Evolutionary conservation across 2,797 vertebrate genomes (phyloP), one percentile per base, ranked within the genome.

Genomic region (Clangula hyemalis): DNA sequence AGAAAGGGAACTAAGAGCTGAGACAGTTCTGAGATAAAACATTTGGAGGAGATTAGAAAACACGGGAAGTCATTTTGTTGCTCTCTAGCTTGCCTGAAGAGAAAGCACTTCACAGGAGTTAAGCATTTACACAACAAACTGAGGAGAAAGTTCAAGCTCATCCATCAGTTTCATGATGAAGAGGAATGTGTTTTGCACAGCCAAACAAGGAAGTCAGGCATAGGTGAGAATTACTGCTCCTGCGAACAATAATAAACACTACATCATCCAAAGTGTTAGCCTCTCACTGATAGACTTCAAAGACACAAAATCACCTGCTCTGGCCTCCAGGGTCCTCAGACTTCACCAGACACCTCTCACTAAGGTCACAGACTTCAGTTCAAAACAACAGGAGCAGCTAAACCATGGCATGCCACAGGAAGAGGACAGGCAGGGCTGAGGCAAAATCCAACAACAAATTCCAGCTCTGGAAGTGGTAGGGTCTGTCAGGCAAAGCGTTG

Each of bases 21-120:
- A 87, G 77, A 71, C 49, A 95, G 39, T 49, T 85, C 74, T 95
- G 93, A 96, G 57, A 86, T 74, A 94, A 96, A 96, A 94, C 88
- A 95, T 83, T 91, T 94, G 93, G 90, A 89, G 71, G 64, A 89
- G 84, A 90, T 93, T 68, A 94, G 76, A 96, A 96, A 88, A 91
- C 62, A 85, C 13, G 47, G 95, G 89, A 92, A 89, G 82, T 87
- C 34, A 38, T 94, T 94, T 71, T 88, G 57, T 36, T 82, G 71
- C 72, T 94, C 80, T 79, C 92, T 81, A 87, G 32, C 30, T 89
- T 6, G 3, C 41, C 56, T 84, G 78, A 85, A 95, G 82, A 88
- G 78, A 91, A 85, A 88, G 77, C 49, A 86, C 89, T 91, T 82
- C 90, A 77, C 32, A 88, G 82, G 73, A 88, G 85, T 89, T 89